phyloP scores from a whole-genome alignment of 1,140 invertebrate species.

The Contarinia nasturtii region DNA sequence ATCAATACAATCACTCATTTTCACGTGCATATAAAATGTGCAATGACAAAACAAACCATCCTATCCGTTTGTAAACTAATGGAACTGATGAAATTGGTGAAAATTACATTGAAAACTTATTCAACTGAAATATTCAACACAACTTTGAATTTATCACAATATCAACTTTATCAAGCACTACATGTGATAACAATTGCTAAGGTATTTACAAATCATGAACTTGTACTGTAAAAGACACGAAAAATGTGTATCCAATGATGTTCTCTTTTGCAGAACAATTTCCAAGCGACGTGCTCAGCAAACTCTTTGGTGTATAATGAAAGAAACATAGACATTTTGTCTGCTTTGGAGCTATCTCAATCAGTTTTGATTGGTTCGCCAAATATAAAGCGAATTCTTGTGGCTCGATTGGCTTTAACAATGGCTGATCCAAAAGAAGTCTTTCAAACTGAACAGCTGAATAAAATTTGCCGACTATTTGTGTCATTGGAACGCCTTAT shows the following conservation, averaged over 20 bases:
- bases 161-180: conserved; percentile 43
- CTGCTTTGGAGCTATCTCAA: conserved; percentile 51
- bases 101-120: conserved; percentile 39
- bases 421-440: conserved; percentile 37
- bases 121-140: conserved; percentile 34
- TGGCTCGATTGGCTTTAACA: conserved; percentile 40
- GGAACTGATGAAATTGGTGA: conserved; percentile 63
- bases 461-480: conserved; percentile 31
- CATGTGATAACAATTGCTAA: conserved; percentile 31
- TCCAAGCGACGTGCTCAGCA: background rate
- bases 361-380: conserved; percentile 46
- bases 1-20: conserved; percentile 58
- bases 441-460: conserved; percentile 30
- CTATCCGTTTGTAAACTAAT: conserved; percentile 59
- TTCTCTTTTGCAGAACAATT: conserved; percentile 8
- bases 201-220: conserved; percentile 23
- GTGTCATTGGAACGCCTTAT: conserved; percentile 32
- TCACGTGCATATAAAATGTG: conserved; percentile 50
- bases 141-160: conserved; percentile 44
- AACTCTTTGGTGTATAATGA: conserved; percentile 24
- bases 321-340: conserved; percentile 42
- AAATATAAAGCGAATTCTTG: conserved; percentile 39
- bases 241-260: background rate
- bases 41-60: conserved; percentile 60
- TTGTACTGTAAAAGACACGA: background rate